phyloP scores from a whole-genome alignment of 1,140 invertebrate genomes.

The Dinoponera quadriceps region DNA sequence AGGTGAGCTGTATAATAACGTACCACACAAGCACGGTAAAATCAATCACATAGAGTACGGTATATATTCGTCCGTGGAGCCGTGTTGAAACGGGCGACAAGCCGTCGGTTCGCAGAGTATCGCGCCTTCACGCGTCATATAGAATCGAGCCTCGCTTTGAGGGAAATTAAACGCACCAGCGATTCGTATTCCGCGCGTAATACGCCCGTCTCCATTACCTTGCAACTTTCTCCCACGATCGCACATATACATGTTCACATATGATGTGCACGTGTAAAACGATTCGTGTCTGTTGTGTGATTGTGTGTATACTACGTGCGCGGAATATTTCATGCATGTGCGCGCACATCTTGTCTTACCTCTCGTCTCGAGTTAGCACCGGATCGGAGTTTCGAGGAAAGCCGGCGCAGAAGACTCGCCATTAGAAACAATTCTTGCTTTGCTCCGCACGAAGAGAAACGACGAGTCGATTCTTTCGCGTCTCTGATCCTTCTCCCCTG shows the following conservation, averaged over 20 bases:
- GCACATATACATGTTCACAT: constrained; percentile 19
- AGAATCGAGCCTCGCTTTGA: neutral
- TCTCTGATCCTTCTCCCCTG: constrained; percentile 1
- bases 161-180: constrained; percentile 20
- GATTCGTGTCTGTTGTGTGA: neutral
- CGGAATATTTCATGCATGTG: constrained; percentile 4
- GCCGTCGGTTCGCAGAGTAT: constrained; percentile 13
- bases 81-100: too few relatives aligned
- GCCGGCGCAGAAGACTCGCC: constrained; percentile 37
- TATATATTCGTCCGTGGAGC: too few relatives aligned
- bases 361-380: constrained; percentile 46
- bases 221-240: constrained; percentile 1
- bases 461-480: constrained; percentile 37
- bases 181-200: constrained; percentile 7
- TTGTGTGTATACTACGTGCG: constrained; percentile 1
- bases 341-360: constrained; percentile 43
- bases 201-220: neutral
- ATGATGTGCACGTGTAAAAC: neutral
- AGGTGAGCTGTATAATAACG: too few relatives aligned
- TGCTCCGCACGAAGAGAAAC: constrained; percentile 63
- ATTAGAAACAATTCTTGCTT: constrained; percentile 72
- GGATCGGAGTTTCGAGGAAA: constrained; percentile 12
- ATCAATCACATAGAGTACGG: too few relatives aligned
- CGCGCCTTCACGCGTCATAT: constrained; percentile 2
- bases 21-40: too few relatives aligned